Evolutionary conservation across 2,113 vertebrate species (phyloP).

Genomic region (Cebus imitator): DNA sequence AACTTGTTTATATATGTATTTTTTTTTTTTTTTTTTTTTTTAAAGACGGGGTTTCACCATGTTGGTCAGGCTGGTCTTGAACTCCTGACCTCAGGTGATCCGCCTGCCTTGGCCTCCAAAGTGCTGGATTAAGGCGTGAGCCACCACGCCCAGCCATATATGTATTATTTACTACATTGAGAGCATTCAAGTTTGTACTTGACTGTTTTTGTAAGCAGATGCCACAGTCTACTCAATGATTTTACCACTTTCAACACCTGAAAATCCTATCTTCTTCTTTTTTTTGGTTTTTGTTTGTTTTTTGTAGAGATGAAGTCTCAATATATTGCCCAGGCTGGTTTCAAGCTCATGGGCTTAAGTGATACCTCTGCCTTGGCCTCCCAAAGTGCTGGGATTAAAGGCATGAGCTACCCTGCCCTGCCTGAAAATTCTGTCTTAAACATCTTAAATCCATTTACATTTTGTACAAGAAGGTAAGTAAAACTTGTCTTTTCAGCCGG

Average conservation of each 20-base stretch:
- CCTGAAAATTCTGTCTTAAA: background rate
- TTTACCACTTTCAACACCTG: background rate
- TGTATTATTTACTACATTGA: background rate
- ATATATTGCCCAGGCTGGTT: no score
- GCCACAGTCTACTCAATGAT: background rate
- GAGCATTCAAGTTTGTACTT: background rate
- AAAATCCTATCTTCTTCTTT: background rate
- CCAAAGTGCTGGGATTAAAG: background rate
- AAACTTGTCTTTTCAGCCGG: background rate
- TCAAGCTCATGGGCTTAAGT: background rate
- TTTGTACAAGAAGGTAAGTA: background rate
- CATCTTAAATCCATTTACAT: background rate
- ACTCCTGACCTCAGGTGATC: no score
- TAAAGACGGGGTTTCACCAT: no score
- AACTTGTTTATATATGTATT: background rate
- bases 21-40: no score
- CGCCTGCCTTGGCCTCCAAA: no score
- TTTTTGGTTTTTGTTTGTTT: no score
- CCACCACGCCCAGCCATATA: background rate
- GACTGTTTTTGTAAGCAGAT: background rate
- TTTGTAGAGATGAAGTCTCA: no score
- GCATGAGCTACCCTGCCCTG: no score
- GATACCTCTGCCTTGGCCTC: background rate
- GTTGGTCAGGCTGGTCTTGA: no score
- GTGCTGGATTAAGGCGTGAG: no score